Evolutionary conservation across 2,113 vertebrate genomes (phyloP).

Genomic region (Sarotherodon lohbergeri): DNA sequence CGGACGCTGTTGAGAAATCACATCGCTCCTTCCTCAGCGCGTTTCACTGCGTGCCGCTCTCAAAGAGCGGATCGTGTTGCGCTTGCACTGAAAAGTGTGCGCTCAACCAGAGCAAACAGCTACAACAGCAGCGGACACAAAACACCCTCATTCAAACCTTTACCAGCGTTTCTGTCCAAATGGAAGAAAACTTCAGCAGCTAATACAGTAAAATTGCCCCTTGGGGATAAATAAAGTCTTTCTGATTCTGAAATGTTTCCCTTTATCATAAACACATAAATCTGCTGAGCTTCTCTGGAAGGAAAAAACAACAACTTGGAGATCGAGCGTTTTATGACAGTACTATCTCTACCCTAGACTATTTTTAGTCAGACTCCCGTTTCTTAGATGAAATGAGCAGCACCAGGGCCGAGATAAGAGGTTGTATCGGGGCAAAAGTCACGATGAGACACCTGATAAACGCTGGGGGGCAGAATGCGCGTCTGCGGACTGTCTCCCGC

Average conservation of each 20-base stretch:
- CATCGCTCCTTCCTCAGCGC: slow-evolving; percentile 7
- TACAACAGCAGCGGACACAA: neutral
- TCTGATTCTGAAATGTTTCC: neutral
- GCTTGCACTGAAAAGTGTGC: neutral
- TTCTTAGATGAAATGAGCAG: neutral
- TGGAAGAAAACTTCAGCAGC: neutral
- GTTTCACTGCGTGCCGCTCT: neutral
- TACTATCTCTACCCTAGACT: neutral
- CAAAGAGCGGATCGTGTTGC: neutral
- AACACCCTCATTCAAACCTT: neutral
- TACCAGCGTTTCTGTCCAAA: neutral
- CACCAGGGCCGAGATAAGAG: neutral
- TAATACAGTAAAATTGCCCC: neutral
- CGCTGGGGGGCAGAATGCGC: neutral
- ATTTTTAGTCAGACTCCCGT: neutral
- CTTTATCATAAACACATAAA: neutral
- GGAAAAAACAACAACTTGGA: neutral
- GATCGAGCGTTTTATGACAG: neutral
- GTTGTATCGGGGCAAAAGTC: neutral
- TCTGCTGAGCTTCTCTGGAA: neutral
- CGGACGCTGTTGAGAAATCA: slow-evolving; percentile 26
- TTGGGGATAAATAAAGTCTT: too few species aligned
- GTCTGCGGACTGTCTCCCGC: neutral
- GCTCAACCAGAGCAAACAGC: neutral
- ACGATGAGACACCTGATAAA: neutral